phyloP scores from a whole-genome alignment of 2,888 invertebrate species.

The Epsilonema sp. region DNA sequence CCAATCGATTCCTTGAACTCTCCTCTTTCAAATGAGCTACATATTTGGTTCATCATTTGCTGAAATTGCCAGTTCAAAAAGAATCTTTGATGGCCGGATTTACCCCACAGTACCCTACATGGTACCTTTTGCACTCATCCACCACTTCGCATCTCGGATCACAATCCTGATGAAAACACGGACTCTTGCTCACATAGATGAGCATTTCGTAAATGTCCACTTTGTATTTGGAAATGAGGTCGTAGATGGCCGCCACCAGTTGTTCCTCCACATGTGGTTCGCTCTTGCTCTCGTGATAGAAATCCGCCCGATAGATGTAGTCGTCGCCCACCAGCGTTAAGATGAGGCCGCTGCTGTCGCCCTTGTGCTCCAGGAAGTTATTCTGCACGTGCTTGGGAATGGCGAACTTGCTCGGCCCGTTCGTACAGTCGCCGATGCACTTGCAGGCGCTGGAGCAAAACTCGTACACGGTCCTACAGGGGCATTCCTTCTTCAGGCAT shows the following conservation, averaged over 20 bases:
- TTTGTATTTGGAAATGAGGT: conserved; percentile 27
- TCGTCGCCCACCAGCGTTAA: conserved; percentile 26
- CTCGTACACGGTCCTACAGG: conserved; percentile 25
- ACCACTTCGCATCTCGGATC: conserved; percentile 28
- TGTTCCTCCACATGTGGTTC: conserved; percentile 29
- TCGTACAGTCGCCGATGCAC: conserved; percentile 27
- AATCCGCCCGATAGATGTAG: conserved; percentile 27
- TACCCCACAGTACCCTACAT: too few species aligned
- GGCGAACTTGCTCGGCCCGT: conserved; percentile 26
- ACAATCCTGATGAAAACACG: conserved; percentile 29
- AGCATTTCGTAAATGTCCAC: conserved; percentile 27
- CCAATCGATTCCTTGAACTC: too few species aligned
- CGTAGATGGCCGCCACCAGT: conserved; percentile 25
- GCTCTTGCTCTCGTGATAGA: conserved; percentile 25
- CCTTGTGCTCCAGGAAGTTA: conserved; percentile 27
- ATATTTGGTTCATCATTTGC: too few species aligned
- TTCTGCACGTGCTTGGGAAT: conserved; percentile 28
- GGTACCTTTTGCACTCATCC: conserved; percentile 20
- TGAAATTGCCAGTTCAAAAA: too few species aligned
- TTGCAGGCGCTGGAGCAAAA: conserved; percentile 24
- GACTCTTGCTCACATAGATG: conserved; percentile 27
- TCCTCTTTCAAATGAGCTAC: too few species aligned
- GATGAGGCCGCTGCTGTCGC: conserved; percentile 26
- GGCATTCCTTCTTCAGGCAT: conserved; percentile 27
- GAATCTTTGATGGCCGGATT: too few species aligned